Evolutionary conservation across 2,797 vertebrate species (phyloP), one percentile per base, ranked within the genome.

Genomic region (Cuculus canorus): DNA sequence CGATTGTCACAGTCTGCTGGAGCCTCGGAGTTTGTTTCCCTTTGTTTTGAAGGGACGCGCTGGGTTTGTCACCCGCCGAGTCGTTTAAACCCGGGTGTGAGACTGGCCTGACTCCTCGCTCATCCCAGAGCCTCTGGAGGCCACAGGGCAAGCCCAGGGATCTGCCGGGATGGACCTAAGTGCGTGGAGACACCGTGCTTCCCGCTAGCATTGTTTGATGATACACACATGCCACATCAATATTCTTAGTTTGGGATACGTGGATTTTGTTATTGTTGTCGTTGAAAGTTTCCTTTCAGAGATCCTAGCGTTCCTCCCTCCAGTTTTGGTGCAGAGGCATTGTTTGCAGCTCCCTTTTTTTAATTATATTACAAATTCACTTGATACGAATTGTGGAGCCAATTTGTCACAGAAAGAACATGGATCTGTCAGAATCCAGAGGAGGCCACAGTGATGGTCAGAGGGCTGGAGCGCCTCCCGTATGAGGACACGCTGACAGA

Each of bases 1-100:
- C 4, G 69, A 3, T 72, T 6, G 50, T 17, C 4, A 9, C 56
- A 39, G 28, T 48, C 54, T 18, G 50, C 8, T 11, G 37, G 50
- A 78, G 83, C 39, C 68, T 21, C 6, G 82, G 93, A 53, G 90
- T 63, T 94, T 45, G 72, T 41, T 52, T 37, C 50, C 73, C 88
- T 95, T 95, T 93, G 93, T 95, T 86, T 86, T 60, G 79, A 59
- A 50, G 94, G 84, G 72, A 11, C 45, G n/a, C 27, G n/a, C 30
- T 57, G 41, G 0, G 50, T 54, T 54, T 84, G 88, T 63, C 82
- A 2, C 15, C 21, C 30, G 47, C 5, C 2, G 25, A 12, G 70
- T 5, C 3, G 2, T 2, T 52, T 59, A 17, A 30, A 11, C 7
- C 7, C 33, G 18, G 69, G 48, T 13, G 65, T 35, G 61, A 3